Conservation (phyloP, 1,140 invertebrate species). For the Bilobella aurantiaca region DNA sequence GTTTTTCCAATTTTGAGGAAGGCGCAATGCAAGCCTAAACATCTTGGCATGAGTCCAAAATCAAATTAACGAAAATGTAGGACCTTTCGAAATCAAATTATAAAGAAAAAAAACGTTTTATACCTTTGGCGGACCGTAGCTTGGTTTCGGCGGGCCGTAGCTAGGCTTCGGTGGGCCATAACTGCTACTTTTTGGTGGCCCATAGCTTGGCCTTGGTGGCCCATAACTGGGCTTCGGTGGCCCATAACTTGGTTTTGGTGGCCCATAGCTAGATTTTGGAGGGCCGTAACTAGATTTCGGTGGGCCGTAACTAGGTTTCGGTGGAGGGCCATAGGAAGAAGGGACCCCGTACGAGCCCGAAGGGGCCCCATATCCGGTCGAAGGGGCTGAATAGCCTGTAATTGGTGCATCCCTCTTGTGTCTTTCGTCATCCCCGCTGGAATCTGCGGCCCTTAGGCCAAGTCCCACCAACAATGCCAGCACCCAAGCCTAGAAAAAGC, state of each 20-base stretch:
- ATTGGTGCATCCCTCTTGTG: background rate
- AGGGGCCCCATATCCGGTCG: background rate
- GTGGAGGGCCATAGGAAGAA: background rate
- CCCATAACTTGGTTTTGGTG: background rate
- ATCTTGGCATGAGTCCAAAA: background rate
- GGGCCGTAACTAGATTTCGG: background rate
- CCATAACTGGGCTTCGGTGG: background rate
- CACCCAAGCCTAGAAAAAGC: background rate
- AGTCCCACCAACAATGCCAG: background rate
- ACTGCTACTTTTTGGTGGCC: background rate
- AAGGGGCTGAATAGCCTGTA: background rate
- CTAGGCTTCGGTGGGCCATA: background rate
- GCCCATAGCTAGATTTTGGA: background rate
- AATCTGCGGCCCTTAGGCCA: background rate
- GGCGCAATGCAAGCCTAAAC: background rate
- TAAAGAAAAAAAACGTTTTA: background rate
- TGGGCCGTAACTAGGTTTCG: background rate
- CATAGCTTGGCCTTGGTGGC: background rate
- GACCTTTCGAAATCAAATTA: background rate
- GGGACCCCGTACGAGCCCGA: background rate
- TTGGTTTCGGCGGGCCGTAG: background rate
- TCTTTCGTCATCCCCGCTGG: background rate
- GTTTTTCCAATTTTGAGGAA: background rate
- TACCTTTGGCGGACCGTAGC: background rate
- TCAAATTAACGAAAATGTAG: background rate